These are phyloP conservation scores for Dolichoris vasculosae DNA, from an alignment of 1,140 invertebrate species.

Conservation along the genomic window DNA sequence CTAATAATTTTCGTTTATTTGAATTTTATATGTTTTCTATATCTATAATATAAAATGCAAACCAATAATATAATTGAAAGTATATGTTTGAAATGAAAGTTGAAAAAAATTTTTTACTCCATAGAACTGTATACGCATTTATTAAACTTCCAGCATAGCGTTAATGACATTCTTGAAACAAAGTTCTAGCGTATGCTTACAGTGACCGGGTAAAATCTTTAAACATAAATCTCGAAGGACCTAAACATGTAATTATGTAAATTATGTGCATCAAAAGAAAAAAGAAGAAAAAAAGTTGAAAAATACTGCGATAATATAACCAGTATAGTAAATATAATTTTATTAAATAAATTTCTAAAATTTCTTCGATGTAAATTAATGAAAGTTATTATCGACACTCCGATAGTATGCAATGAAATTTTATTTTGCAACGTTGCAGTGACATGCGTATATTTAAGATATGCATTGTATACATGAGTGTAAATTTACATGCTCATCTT, in stretches of 20 bases:
- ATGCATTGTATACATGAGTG: too few species aligned
- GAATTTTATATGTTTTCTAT: conserved; percentile 6
- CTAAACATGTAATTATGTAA: not conserved
- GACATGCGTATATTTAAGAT: too few species aligned
- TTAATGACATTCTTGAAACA: conserved; percentile 38
- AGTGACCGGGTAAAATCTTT: not conserved
- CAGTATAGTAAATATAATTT: not conserved
- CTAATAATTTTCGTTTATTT: not conserved
- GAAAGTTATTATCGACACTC: too few species aligned
- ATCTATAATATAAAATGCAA: not conserved
- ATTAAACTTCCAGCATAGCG: not conserved
- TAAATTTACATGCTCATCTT: too few species aligned
- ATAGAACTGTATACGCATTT: not conserved
- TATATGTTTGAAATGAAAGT: not conserved
- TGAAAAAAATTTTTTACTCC: not conserved
- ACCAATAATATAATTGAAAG: not conserved
- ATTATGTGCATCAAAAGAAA: not conserved
- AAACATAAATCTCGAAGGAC: not conserved
- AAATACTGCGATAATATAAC: not conserved
- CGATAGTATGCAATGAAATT: too few species aligned
- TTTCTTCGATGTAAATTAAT: not conserved
- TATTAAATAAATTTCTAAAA: not conserved
- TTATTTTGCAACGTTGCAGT: too few species aligned
- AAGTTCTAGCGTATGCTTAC: not conserved
- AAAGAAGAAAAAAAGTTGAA: not conserved